These are phyloP conservation scores for Myotis findleyi DNA, from an alignment of 2,797 vertebrate genomes.

Conservation along the genomic window DNA sequence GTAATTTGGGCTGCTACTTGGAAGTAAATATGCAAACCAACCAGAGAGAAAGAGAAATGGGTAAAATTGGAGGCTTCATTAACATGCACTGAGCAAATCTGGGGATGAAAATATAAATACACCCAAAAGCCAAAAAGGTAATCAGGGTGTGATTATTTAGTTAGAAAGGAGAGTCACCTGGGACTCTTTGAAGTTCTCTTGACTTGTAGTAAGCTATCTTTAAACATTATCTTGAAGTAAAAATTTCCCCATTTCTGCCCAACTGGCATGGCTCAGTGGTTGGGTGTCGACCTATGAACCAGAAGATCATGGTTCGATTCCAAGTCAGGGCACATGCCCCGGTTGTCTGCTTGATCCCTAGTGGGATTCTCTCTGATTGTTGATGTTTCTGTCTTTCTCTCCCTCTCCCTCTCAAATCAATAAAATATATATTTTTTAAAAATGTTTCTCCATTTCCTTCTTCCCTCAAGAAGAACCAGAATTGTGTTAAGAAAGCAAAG, in stretches of 20 bases:
- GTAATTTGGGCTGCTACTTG: neutral
- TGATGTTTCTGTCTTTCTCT: too few relatives aligned
- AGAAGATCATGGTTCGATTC: too few relatives aligned
- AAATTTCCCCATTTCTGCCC: too few relatives aligned
- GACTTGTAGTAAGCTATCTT: neutral
- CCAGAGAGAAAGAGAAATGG: neutral
- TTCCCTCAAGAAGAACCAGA: neutral
- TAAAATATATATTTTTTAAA: too few relatives aligned
- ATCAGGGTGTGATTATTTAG: neutral
- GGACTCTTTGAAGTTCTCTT: neutral
- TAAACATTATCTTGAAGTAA: neutral
- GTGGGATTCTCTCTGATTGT: too few relatives aligned
- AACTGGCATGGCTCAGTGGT: too few relatives aligned
- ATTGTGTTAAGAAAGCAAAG: neutral
- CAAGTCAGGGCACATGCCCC: too few relatives aligned
- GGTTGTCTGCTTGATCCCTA: too few relatives aligned
- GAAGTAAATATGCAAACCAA: neutral
- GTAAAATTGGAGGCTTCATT: neutral
- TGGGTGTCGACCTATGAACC: too few relatives aligned
- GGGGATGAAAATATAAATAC: neutral
- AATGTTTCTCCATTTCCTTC: neutral
- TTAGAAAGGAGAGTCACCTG: neutral
- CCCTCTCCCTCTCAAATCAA: too few relatives aligned
- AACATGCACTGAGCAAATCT: neutral
- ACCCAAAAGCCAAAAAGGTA: neutral